Percentiles rank a stretch among this genome's conserved stretches.
These are phyloP conservation scores for Lycaon pictus DNA, from an alignment of 2,113 vertebrate genomes.

Conservation along the genomic window DNA sequence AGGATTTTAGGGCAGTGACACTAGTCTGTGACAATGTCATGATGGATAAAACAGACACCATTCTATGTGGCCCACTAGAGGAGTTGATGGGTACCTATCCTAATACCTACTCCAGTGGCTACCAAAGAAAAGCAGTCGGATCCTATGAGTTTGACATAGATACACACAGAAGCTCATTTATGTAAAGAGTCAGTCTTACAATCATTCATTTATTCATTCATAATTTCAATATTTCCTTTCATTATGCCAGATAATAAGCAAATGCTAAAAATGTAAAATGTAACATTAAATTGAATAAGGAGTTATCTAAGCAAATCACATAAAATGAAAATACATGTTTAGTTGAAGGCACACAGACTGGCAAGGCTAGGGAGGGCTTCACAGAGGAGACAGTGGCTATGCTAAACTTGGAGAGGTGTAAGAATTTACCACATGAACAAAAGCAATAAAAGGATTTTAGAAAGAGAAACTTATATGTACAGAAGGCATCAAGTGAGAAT, in stretches of 20 bases:
- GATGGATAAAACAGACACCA: background rate
- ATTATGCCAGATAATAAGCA: background rate
- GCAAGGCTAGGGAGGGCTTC: background rate
- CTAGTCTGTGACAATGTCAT: background rate
- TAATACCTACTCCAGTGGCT: background rate
- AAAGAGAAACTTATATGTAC: background rate
- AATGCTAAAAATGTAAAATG: background rate
- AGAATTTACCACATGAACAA: background rate
- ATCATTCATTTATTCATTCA: background rate
- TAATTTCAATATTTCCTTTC: background rate
- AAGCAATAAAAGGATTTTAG: background rate
- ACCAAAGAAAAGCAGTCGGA: background rate
- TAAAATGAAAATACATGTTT: slow-evolving; percentile 23
- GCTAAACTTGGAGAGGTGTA: background rate
- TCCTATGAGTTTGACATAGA: background rate
- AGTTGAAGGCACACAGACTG: background rate
- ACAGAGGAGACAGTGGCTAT: background rate
- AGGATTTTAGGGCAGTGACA: background rate
- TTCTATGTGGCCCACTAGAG: background rate
- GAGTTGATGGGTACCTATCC: background rate
- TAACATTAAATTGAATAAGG: background rate
- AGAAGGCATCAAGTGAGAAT: background rate
- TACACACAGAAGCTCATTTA: background rate
- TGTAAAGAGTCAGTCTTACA: slow-evolving; percentile 1
- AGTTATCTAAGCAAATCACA: background rate